A percentile compares a stretch with the other conserved stretches of the same genome.
Conservation (phyloP, 2,113 vertebrate genomes). For the Zosterops japonicus region DNA sequence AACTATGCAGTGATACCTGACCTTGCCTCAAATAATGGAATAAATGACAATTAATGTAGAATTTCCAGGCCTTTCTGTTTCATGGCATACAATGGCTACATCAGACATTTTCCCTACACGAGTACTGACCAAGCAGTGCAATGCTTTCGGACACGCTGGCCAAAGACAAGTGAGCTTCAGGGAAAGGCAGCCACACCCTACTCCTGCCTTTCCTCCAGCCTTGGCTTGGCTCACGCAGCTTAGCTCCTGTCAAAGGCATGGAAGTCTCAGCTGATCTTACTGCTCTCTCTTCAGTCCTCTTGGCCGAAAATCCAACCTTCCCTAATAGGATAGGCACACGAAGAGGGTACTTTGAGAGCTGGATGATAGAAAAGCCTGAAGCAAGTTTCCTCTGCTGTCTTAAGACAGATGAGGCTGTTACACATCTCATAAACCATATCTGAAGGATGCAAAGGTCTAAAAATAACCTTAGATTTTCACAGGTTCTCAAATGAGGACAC, state of each 20-base stretch:
- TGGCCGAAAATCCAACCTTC: not conserved
- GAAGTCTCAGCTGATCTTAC: not conserved
- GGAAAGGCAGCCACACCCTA: not conserved
- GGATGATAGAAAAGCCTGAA: not conserved
- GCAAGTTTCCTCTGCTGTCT: not conserved
- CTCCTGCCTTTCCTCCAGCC: not conserved
- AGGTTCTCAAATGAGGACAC: not conserved
- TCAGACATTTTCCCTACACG: not conserved
- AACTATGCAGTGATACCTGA: not conserved
- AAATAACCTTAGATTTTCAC: not conserved
- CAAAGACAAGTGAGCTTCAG: not conserved
- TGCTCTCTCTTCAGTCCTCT: not conserved
- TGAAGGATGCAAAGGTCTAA: not conserved
- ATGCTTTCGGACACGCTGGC: not conserved
- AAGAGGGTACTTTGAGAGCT: not conserved
- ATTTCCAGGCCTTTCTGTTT: not conserved
- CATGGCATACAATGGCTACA: not conserved
- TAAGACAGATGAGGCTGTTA: not conserved
- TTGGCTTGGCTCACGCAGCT: not conserved
- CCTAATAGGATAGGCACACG: not conserved
- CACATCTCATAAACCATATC: not conserved
- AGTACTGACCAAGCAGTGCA: rapidly evolving
- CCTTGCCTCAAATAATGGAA: not conserved
- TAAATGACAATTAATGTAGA: not conserved
- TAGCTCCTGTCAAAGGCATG: not conserved